Conservation (phyloP, 1,140 invertebrate species). For the Octopus sinensis region DNA sequence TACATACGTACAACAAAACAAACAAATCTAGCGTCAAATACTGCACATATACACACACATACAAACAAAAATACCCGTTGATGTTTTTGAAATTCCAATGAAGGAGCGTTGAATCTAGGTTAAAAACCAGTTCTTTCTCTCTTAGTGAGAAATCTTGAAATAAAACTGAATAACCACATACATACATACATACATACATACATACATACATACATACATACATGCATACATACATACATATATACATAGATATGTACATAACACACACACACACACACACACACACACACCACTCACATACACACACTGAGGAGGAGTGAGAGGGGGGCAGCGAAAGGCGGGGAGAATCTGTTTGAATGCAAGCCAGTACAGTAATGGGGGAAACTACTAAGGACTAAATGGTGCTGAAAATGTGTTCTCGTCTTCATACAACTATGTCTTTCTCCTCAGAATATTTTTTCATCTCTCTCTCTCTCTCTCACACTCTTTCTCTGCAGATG, state of each 20-base stretch:
- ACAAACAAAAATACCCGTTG: too few relatives aligned
- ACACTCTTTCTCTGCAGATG: background rate
- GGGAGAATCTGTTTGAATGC: background rate
- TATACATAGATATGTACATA: background rate
- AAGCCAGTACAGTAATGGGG: background rate
- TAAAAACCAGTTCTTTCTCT: too few relatives aligned
- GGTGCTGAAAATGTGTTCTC: too few relatives aligned
- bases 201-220: background rate
- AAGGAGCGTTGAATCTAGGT: too few relatives aligned
- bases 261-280: background rate
- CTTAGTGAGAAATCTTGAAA: too few relatives aligned
- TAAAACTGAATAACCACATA: background rate
- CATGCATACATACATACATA: background rate
- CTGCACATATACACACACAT: too few relatives aligned
- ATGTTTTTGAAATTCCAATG: too few relatives aligned
- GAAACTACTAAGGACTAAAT: too few relatives aligned
- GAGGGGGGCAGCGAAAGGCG: background rate
- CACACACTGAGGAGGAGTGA: background rate
- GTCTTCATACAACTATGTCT: background rate
- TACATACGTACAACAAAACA: too few relatives aligned
- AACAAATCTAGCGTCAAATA: too few relatives aligned
- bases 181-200: background rate
- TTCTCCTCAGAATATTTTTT: background rate
- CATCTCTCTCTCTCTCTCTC: background rate
- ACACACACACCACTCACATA: background rate